These are phyloP conservation scores for Serripes groenlandicus DNA, from an alignment of 2,888 invertebrate species.

Conservation along the genomic window DNA sequence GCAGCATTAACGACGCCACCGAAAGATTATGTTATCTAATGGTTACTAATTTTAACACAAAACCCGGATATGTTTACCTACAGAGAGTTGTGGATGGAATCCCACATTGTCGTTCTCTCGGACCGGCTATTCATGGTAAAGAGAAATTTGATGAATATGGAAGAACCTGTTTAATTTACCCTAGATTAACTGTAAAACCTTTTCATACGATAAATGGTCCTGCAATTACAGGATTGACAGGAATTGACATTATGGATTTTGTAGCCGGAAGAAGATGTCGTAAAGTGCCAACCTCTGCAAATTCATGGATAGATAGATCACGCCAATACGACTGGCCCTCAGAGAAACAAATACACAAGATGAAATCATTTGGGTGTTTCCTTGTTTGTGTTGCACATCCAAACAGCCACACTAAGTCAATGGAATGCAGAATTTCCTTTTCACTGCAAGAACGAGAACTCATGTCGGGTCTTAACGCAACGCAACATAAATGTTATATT, in stretches of 20 bases:
- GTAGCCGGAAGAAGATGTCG: not conserved
- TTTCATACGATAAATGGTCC: conserved; percentile 28
- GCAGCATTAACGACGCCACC: not conserved
- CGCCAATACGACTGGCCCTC: conserved; percentile 11
- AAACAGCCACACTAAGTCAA: not conserved
- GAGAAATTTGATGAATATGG: no score
- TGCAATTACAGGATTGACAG: conserved; percentile 6
- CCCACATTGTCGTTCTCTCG: no score
- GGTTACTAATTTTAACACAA: not conserved
- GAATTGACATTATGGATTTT: not conserved
- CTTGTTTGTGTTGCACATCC: conserved; percentile 20
- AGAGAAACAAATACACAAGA: not conserved
- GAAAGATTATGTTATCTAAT: not conserved
- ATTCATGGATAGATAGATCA: not conserved
- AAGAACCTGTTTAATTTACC: no score
- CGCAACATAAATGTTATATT: conserved; percentile 43
- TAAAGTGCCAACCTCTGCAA: not conserved
- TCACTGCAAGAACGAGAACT: conserved; percentile 29
- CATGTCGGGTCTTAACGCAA: conserved; percentile 29
- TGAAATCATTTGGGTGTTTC: conserved; percentile 11
- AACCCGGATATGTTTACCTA: not conserved
- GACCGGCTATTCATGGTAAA: no score
- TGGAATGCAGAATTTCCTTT: conserved; percentile 45
- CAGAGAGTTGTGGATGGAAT: not conserved
- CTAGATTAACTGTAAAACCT: no score